Conservation (phyloP, 2,797 vertebrate species). For the Tangara arthus region DNA sequence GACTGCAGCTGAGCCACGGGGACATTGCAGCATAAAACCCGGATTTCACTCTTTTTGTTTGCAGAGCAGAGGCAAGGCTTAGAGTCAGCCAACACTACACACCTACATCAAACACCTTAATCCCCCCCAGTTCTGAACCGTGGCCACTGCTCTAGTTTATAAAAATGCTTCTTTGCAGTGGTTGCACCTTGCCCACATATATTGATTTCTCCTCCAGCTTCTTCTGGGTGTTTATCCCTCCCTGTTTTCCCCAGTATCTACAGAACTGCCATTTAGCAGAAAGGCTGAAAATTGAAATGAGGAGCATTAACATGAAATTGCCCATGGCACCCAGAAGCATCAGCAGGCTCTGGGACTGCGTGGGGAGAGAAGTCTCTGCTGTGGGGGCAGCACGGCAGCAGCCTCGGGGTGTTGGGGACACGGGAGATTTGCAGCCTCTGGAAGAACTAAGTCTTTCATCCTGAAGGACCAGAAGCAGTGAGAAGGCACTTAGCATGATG, state of each 20-base stretch:
- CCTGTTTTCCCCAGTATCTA: neutral
- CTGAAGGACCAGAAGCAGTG: neutral
- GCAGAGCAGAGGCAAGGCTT: neutral
- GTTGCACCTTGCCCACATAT: neutral
- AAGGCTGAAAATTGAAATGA: neutral
- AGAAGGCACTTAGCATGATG: neutral
- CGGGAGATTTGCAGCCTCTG: neutral
- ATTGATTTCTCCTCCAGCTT: neutral
- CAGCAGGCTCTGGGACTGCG: neutral
- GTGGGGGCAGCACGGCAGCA: rapidly evolving
- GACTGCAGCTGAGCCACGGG: neutral
- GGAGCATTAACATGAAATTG: neutral
- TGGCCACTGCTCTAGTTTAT: neutral
- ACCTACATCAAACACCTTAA: neutral
- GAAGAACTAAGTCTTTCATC: neutral
- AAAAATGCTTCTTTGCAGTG: neutral
- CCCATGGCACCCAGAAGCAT: neutral
- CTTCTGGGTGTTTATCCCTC: neutral
- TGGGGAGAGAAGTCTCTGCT: neutral
- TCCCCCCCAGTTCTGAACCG: rapidly evolving
- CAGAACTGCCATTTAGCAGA: neutral
- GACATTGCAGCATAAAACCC: rapidly evolving
- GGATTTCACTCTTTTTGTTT: neutral
- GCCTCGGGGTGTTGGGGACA: neutral
- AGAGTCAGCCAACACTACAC: neutral